Base-by-base conservation (phyloP, 2,113 vertebrate species). In the Brachirus orientalis region DNA sequence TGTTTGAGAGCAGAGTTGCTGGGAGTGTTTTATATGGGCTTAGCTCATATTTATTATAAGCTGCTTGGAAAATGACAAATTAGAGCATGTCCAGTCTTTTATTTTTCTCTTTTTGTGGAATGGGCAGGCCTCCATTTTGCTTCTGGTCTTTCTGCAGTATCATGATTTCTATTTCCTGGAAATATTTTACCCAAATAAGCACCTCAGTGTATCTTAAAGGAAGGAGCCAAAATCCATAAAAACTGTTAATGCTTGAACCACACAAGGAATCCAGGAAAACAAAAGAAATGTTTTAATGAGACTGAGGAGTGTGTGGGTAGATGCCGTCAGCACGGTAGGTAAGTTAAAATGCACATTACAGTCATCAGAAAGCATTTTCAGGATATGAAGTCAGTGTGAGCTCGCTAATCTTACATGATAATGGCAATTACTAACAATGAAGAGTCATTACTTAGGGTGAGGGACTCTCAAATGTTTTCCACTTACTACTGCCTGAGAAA, bases 121-220 rank as follows among this genome's bases (percentile, higher is more conserved):
- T 6, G 8, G 54, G 56, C 43, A 47, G 40, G 20, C 8, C 3
- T 9, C 36, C 41, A 46, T 59, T 47, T 77, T 55, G 44, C 63
- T 47, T 18, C 58, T 10, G 38, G 59, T 63, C 37, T 65, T 72
- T 63, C 44, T 75, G 55, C 65, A 17, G 64, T 10, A 41, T 79
- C 75, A 67, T 73, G 17, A 50, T 70, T 81, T 84, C 50, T 64
- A 80, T 64, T 66, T 67, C 60, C 64, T 74, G 63, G 38, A 69
- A 59, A 0, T 1, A 19, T 50, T 52, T 8, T 1, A 28, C 57
- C 56, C 43, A 56, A 62, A 78, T 67, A 64, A 61, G 61, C 61
- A 70, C 67, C 19, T 69, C 48, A 14, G 36, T 55, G 56, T 38
- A 51, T 66, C 44, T 56, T 19, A 18, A 50, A 45, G 28, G 45